Percentiles rank a stretch among this genome's conserved stretches.
Evolutionary conservation across 2,888 invertebrate genomes (phyloP).

Genomic region (Ormyrus pomaceus): DNA sequence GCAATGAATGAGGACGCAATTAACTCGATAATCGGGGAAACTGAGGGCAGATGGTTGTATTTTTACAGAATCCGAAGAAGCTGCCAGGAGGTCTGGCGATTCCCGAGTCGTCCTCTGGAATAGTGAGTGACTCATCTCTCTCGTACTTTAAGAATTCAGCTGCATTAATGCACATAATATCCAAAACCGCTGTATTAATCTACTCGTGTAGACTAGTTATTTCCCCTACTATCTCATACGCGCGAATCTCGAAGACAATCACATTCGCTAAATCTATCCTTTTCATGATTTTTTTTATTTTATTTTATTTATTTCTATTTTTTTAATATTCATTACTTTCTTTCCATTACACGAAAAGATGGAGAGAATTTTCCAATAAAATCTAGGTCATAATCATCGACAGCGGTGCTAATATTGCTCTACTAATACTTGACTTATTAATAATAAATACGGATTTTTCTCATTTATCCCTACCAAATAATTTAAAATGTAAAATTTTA

Average conservation of each 20-base stretch:
- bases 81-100: constrained; percentile 87
- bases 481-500: constrained; percentile 1
- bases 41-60: constrained; percentile 61
- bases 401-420: background rate
- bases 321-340: background rate
- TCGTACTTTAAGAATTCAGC: constrained; percentile 44
- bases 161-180: constrained; percentile 9
- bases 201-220: background rate
- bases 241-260: background rate
- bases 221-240: background rate
- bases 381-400: constrained; percentile 11
- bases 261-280: background rate
- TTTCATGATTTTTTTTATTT: constrained; percentile 39
- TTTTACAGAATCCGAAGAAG: constrained; percentile 85
- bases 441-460: background rate
- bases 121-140: constrained; percentile 80
- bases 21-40: constrained; percentile 59
- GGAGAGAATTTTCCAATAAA: background rate
- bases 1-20: constrained; percentile 35
- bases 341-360: background rate
- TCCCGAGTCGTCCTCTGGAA: constrained; percentile 90
- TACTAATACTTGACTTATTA: background rate
- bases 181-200: background rate
- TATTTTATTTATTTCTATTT: constrained; percentile 1
- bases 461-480: background rate